Conservation (phyloP, 2,888 invertebrate species). For the Salpingus planirostris region DNA sequence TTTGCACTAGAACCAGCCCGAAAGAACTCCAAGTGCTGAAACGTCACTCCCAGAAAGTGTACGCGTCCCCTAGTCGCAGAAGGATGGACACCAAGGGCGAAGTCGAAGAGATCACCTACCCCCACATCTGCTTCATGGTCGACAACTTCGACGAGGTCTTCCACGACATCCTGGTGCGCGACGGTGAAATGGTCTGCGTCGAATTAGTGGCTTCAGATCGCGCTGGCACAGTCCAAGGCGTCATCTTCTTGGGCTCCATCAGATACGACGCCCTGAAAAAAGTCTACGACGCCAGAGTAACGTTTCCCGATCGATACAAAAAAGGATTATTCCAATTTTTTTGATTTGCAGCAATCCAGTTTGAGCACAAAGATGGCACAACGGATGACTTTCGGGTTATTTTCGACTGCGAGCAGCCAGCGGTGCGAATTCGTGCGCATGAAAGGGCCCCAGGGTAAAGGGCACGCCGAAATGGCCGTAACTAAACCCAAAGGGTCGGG, state of each 20-base stretch:
- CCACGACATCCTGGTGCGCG: constrained; percentile 92
- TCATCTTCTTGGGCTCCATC: constrained; percentile 95
- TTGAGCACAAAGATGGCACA: constrained; percentile 91
- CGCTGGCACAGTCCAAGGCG: constrained; percentile 77
- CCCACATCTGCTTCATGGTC: constrained; percentile 98
- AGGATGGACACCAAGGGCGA: constrained; percentile 98
- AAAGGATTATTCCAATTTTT: neutral
- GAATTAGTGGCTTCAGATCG: constrained; percentile 91
- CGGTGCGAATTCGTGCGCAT: constrained; percentile 96
- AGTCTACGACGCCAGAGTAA: constrained; percentile 90
- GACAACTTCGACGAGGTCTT: constrained; percentile 99
- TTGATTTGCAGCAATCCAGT: constrained; percentile 67
- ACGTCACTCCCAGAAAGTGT: constrained; percentile 85
- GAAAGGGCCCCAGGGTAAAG: constrained; percentile 95
- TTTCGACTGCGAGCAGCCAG: constrained; percentile 65
- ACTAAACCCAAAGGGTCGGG: constrained; percentile 88
- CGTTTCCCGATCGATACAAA: neutral
- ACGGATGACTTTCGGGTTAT: constrained; percentile 88
- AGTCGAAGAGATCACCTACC: constrained; percentile 97
- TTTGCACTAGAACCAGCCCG: constrained; percentile 95
- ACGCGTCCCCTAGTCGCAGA: constrained; percentile 92
- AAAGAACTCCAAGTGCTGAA: constrained; percentile 93
- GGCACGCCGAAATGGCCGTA: constrained; percentile 96
- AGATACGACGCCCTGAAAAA: constrained; percentile 94
- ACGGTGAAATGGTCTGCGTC: constrained; percentile 98